phyloP scores from a whole-genome alignment of 2,797 vertebrate genomes.

The Aldrovandia affinis region DNA sequence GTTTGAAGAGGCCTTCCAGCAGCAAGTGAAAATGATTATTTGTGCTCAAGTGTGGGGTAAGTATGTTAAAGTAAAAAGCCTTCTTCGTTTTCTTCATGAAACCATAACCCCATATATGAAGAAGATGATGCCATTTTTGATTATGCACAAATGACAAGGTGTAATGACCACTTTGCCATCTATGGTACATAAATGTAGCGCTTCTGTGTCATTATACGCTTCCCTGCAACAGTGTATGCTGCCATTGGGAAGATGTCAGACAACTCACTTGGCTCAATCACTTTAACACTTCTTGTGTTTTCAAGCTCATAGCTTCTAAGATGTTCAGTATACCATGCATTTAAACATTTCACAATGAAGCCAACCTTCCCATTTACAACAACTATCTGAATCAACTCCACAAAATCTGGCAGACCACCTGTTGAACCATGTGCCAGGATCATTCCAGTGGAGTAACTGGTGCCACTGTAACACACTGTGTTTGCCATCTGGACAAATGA shows the following conservation, averaged over 20 bases:
- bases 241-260: conserved; percentile 29
- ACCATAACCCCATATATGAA: not conserved
- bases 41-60: no score
- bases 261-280: conserved; percentile 31
- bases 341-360: conserved; percentile 29
- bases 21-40: no score
- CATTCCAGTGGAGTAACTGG: conserved; percentile 31
- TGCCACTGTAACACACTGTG: conserved; percentile 27
- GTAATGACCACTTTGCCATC: conserved; percentile 12
- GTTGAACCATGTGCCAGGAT: conserved; percentile 29
- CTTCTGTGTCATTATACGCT: conserved; percentile 25
- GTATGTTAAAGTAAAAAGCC: no score
- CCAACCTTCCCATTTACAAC: conserved; percentile 8
- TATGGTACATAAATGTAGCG: conserved; percentile 26
- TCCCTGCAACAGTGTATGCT: conserved; percentile 21
- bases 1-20: no score
- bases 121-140: conserved; percentile 4
- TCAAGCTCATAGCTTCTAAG: conserved; percentile 37
- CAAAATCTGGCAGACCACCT: conserved; percentile 29
- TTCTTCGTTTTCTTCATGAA: not conserved
- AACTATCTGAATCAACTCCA: conserved; percentile 29
- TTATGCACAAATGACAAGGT: conserved; percentile 1
- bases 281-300: conserved; percentile 27
- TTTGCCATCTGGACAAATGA: conserved; percentile 25
- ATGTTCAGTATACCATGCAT: conserved; percentile 20